Evolutionary conservation across 2,888 invertebrate species (phyloP), one percentile per base, ranked within the genome.

Genomic region (Poecilobothrus nobilitatus): DNA sequence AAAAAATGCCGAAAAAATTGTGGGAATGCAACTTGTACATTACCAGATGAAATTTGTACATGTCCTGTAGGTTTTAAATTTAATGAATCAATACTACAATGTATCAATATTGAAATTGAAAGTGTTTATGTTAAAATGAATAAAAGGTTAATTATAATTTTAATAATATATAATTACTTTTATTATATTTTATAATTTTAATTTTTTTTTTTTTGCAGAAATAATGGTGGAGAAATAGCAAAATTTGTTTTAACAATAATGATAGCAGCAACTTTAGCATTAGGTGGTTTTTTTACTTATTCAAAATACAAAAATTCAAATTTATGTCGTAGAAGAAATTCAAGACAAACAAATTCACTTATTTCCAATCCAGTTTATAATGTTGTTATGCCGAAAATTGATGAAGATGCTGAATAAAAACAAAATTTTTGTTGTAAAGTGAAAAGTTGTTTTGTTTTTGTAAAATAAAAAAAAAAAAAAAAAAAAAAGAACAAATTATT

Each of bases 361-460:
- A 76, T 79, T 61, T 80, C 81, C 70, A 76, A 77, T 71, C 78
- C 79, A 10, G 75, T 75, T 8, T 79, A 77, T 63, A 78, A 78
- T 0, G 77, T 77, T 2, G 73, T 75, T 0, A 61, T 76, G 71
- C 75, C 76, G 4, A 73, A 27, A 27, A 63, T 27, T 27, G 63
- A 63, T 63, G 63, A 63, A 27, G 27, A 63, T 63, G 18, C 12
- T 5, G 63, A 63, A 27, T 63, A 63, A 27, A 10, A 8, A 34
- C 8, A 34, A 34, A n/a, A n/a, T n/a, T n/a, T n/a, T n/a, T n/a
- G n/a, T n/a, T n/a, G n/a, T n/a, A n/a, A n/a, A n/a, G n/a, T n/a
- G n/a, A n/a, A n/a, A n/a, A n/a, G n/a, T n/a, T n/a, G n/a, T n/a
- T n/a, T n/a, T n/a, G n/a, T n/a, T 27, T 27, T 27, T 27, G 5